Evolutionary conservation across 1,140 invertebrate genomes (phyloP).

Genomic region (Platyura marginata): DNA sequence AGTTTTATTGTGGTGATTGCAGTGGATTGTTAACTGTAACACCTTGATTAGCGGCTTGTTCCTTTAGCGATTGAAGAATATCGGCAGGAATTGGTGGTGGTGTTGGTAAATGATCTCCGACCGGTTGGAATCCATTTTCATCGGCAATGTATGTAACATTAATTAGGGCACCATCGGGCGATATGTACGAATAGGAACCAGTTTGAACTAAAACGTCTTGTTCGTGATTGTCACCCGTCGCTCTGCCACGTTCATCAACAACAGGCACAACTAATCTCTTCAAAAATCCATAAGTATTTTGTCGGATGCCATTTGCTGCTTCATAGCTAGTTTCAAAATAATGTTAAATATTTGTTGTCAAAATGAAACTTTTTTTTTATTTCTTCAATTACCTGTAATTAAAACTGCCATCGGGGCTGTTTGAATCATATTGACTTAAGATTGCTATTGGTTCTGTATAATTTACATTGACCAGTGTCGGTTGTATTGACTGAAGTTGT

Average conservation of each 20-base stretch:
- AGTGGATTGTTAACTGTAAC: too few relatives aligned
- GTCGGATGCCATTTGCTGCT: conserved; percentile 40
- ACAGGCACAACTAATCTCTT: conserved; percentile 30
- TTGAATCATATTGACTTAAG: conserved; percentile 27
- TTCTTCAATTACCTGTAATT: conserved; percentile 23
- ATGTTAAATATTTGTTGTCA: background rate
- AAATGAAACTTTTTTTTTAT: background rate
- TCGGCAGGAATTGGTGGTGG: too few relatives aligned
- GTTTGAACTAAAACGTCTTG: conserved; percentile 34
- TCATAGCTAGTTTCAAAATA: conserved; percentile 31
- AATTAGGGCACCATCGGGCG: too few relatives aligned
- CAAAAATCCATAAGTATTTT: conserved; percentile 35
- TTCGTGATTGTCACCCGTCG: conserved; percentile 27
- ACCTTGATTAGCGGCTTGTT: too few relatives aligned
- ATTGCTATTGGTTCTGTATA: conserved; percentile 29
- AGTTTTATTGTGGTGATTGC: too few relatives aligned
- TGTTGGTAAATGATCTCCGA: too few relatives aligned
- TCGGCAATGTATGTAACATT: too few relatives aligned
- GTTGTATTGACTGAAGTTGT: conserved; percentile 11
- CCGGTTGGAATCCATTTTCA: too few relatives aligned
- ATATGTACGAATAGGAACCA: conserved; percentile 44
- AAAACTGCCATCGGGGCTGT: conserved; percentile 33
- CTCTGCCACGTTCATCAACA: conserved; percentile 25
- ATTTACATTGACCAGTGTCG: conserved; percentile 18
- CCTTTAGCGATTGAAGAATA: too few relatives aligned